Percentiles rank a stretch among this genome's conserved stretches.
Evolutionary conservation across 2,113 vertebrate genomes (phyloP).

Genomic region (Salvelinus sp.): DNA sequence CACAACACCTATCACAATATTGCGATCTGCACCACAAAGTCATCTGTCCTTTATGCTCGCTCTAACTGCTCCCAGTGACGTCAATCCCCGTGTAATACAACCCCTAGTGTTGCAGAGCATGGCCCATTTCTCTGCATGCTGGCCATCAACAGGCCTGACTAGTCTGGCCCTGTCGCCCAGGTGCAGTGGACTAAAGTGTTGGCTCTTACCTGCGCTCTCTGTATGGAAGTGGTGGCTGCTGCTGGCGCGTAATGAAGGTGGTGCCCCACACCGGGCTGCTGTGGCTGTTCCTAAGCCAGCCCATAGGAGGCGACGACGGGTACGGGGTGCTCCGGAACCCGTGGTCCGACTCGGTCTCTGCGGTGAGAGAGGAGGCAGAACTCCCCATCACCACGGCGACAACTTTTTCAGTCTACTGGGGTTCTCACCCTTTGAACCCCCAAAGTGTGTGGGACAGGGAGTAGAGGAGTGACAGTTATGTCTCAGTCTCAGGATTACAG

Average conservation of each 20-base stretch:
- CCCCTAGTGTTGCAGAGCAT: not conserved
- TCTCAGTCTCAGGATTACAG: not conserved
- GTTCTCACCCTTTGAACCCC: not conserved
- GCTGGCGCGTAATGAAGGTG: constrained; percentile 85
- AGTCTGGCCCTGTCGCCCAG: not conserved
- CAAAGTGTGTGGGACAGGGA: not conserved
- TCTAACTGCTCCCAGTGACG: no score
- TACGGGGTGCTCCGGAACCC: constrained; percentile 83
- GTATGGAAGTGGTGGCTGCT: constrained; percentile 74
- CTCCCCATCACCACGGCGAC: constrained; percentile 82
- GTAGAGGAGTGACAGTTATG: not conserved
- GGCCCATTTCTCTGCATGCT: not conserved
- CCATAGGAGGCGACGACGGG: constrained; percentile 78
- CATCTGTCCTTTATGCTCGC: no score
- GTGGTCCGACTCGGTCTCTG: constrained; percentile 93
- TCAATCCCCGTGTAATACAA: not conserved
- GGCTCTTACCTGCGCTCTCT: constrained; percentile 86
- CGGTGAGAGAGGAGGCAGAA: constrained; percentile 91
- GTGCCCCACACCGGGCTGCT: constrained; percentile 84
- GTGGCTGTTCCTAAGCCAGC: constrained; percentile 89
- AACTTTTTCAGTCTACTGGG: not conserved
- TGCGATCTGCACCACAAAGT: no score
- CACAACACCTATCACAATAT: no score
- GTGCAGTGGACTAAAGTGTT: not conserved
- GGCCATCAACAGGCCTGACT: constrained; percentile 1